Percentiles rank a stretch among this genome's conserved stretches.
These are phyloP conservation scores for Phyllotreta cruciferae DNA, from an alignment of 2,888 invertebrate species.

Conservation along the genomic window DNA sequence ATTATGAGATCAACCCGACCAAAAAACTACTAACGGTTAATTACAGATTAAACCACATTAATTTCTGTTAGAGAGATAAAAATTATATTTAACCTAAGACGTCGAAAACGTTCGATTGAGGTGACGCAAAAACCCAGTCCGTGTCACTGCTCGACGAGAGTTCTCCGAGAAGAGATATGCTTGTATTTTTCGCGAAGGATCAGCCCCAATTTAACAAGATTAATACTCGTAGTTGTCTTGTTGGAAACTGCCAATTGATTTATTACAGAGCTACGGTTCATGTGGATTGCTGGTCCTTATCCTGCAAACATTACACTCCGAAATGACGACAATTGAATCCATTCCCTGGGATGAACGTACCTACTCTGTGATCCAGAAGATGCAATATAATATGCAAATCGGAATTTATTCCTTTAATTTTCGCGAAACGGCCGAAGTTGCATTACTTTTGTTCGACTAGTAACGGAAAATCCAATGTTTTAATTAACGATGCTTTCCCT, in stretches of 20 bases:
- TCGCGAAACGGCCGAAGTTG: neutral
- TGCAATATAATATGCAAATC: conserved; percentile 32
- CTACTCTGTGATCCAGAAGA: conserved; percentile 12
- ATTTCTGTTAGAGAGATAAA: no score
- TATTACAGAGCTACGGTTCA: conserved; percentile 33
- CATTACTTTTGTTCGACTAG: conserved; percentile 3
- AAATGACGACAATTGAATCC: conserved; percentile 29
- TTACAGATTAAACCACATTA: no score
- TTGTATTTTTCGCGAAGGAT: conserved; percentile 35
- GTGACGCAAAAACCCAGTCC: no score
- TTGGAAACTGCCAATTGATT: conserved; percentile 38
- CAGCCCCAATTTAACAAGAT: conserved; percentile 39
- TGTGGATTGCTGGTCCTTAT: conserved; percentile 25
- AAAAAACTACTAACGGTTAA: no score
- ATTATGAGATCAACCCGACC: no score
- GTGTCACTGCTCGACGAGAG: neutral
- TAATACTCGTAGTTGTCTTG: conserved; percentile 37
- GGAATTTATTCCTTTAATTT: conserved; percentile 20
- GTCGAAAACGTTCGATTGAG: no score
- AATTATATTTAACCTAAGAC: no score
- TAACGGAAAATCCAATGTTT: no score
- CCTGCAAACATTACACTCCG: conserved; percentile 27
- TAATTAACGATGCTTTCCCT: no score
- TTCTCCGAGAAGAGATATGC: conserved; percentile 29
- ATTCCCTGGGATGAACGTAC: conserved; percentile 15